phyloP scores from a whole-genome alignment of 2,113 vertebrate genomes.

The Pterocles burchelli region DNA sequence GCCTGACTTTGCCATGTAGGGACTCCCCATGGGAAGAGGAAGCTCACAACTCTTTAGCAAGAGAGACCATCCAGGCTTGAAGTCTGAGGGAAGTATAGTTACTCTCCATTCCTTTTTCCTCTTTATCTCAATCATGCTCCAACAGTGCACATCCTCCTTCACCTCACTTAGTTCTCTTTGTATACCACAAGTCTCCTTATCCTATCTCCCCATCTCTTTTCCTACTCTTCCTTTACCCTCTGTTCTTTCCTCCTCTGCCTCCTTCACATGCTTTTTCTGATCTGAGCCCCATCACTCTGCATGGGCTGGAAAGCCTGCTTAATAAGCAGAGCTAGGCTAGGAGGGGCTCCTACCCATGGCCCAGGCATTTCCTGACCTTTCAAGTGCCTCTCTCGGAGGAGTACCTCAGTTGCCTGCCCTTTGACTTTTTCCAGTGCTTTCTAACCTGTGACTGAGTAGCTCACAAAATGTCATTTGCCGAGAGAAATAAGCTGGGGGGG shows the following conservation, averaged over 20 bases:
- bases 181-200: background rate
- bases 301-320: background rate
- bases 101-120: background rate
- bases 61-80: background rate
- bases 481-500: conserved; percentile 51
- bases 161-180: background rate
- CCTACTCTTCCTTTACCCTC: background rate
- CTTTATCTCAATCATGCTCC: background rate
- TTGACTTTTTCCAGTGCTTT: conserved; percentile 38
- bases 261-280: background rate
- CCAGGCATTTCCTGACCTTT: conserved; percentile 24
- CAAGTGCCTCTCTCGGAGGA: background rate
- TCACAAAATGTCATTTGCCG: conserved; percentile 40
- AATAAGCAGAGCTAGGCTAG: background rate
- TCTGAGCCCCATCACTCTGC: background rate
- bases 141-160: background rate
- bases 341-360: background rate
- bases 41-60: background rate
- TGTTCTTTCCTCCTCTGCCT: background rate
- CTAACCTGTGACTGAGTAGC: conserved; percentile 39
- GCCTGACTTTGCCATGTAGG: background rate
- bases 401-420: background rate
- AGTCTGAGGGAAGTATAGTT: background rate
- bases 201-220: background rate
- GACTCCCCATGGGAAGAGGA: background rate